Conservation (phyloP, 2,113 vertebrate genomes). For the Hemiscyllium ocellatum region DNA sequence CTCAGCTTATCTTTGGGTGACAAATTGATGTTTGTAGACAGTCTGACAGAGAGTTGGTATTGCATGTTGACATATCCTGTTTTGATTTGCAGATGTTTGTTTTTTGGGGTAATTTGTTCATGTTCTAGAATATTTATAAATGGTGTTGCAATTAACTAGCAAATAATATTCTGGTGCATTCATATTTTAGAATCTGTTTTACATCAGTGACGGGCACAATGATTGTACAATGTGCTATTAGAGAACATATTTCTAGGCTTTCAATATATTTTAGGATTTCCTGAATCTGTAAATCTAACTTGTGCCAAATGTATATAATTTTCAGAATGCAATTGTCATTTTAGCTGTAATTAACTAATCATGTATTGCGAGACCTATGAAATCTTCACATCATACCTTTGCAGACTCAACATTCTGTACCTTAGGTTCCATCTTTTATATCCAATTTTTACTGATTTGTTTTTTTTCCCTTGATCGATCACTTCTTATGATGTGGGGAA, state of each 20-base stretch:
- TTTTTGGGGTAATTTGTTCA: conserved; percentile 12
- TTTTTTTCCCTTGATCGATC: not conserved
- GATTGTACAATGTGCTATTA: not conserved
- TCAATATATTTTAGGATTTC: not conserved
- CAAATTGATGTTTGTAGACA: conserved; percentile 33
- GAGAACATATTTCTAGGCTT: not conserved
- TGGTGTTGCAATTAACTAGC: not conserved
- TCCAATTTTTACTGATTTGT: not conserved
- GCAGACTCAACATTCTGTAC: not conserved
- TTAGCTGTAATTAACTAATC: not conserved
- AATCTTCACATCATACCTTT: not conserved
- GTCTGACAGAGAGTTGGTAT: conserved; percentile 20
- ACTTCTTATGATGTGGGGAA: not conserved
- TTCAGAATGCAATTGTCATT: not conserved
- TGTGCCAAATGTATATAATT: not conserved
- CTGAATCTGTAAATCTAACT: not conserved
- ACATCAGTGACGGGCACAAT: not conserved
- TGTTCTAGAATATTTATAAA: conserved; percentile 11
- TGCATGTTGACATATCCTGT: conserved; percentile 9
- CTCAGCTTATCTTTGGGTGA: conserved; percentile 31
- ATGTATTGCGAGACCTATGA: not conserved
- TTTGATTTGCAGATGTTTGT: conserved; percentile 27
- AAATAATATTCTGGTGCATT: not conserved
- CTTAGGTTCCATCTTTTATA: not conserved
- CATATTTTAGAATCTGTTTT: not conserved